Percentiles rank a stretch among this genome's conserved stretches.
These are phyloP conservation scores for Euzophera pinguis DNA, from an alignment of 2,888 invertebrate species.

Conservation along the genomic window DNA sequence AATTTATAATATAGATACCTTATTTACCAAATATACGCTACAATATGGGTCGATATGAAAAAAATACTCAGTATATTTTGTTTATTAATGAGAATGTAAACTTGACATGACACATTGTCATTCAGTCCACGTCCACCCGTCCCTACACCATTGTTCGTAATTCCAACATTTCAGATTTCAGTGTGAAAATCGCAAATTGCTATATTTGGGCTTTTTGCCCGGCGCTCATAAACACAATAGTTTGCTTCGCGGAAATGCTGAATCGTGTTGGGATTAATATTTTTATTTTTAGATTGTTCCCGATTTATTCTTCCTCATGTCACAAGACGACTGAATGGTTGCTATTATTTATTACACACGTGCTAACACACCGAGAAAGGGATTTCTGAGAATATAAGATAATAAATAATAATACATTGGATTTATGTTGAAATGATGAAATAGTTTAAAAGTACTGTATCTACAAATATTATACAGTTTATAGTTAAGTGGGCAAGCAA, in stretches of 20 bases:
- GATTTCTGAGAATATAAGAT: too few species aligned
- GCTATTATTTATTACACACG: too few species aligned
- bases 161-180: slow-evolving; percentile 17
- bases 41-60: background rate
- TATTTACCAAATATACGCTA: background rate
- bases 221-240: slow-evolving; percentile 2
- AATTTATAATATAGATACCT: too few species aligned
- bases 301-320: background rate
- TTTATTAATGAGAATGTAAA: slow-evolving; percentile 41
- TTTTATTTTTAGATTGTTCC: slow-evolving; percentile 5
- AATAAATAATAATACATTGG: too few species aligned
- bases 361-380: too few species aligned
- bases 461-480: too few species aligned
- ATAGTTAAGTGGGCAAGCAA: too few species aligned
- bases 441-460: too few species aligned
- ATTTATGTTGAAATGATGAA: too few species aligned
- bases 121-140: slow-evolving; percentile 19
- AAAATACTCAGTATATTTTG: slow-evolving; percentile 12
- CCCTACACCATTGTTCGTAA: slow-evolving; percentile 27
- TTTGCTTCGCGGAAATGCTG: slow-evolving; percentile 1
- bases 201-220: slow-evolving; percentile 8
- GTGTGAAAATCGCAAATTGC: slow-evolving; percentile 5
- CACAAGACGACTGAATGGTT: background rate
- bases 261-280: background rate
- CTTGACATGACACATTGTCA: slow-evolving; percentile 51